phyloP scores from a whole-genome alignment of 2,113 vertebrate genomes.

The Isichthys henryi region DNA sequence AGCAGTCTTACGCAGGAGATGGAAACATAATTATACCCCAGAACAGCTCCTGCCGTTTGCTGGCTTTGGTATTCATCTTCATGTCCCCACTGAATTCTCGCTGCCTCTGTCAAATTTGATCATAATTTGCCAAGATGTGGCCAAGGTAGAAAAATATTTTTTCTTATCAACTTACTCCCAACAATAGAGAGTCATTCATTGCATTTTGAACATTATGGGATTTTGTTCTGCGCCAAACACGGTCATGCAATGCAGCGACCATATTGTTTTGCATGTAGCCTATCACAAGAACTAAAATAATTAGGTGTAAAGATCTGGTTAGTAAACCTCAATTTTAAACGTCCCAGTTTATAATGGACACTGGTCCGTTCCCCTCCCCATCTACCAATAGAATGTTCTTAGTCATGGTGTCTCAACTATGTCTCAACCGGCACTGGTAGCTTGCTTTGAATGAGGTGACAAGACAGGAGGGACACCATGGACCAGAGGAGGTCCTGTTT shows the following conservation, averaged over 20 bases:
- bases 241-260: no score
- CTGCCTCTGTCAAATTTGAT: not conserved
- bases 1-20: slow-evolving; percentile 2
- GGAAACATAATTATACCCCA: not conserved
- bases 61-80: slow-evolving; percentile 5
- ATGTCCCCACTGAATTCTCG: not conserved
- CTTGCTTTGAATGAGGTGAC: not conserved
- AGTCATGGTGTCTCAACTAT: not conserved
- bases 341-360: not conserved
- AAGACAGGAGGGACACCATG: not conserved
- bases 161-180: not conserved
- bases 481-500: not conserved
- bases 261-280: not conserved
- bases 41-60: not conserved
- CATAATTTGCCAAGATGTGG: not conserved
- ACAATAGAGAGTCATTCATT: not conserved
- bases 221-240: not conserved
- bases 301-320: not conserved
- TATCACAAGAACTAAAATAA: not conserved
- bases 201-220: not conserved
- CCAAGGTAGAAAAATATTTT: slow-evolving; percentile 10
- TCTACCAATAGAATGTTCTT: not conserved
- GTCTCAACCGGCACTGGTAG: not conserved
- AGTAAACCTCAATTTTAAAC: not conserved
- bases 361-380: not conserved